Base-by-base conservation (phyloP, 2,888 invertebrate species). In the Nomada flava region DNA sequence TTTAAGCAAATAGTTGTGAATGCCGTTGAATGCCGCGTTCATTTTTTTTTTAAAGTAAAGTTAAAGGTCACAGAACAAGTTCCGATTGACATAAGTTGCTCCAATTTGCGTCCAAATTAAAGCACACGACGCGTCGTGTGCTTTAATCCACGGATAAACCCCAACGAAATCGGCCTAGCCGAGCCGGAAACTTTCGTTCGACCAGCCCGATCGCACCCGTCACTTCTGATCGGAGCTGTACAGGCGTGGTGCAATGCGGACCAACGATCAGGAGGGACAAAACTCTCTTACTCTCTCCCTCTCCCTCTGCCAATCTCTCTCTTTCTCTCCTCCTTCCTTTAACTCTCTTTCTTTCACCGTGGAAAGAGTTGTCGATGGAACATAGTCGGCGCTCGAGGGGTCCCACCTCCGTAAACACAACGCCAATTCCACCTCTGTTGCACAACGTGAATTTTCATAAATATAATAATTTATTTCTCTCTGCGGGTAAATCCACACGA, bases 401-500 rank as follows among this genome's bases (percentile, higher is more conserved):
- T 84, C 82, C 84, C 84, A 82, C 84, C 86, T 86, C 82, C 83
- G 68, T 69, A 55, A 73, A 60, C 50, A 69, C 74, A 74, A 74
- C 67, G 50, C 15, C 50, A 47, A 57, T 70, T 55, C 70, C 62
- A 70, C 73, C 50, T 65, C 20, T 13, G 59, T 68, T 47, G 23
- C 71, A 20, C 52, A 18, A 36, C 62, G 63, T 86, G 86, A 88
- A 87, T 89, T 88, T 89, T 86, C 88, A 89, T 85, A 89, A 90
- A 88, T 89, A 91, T 87, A 90, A 90, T 90, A 91, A 90, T 91
- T 91, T 90, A 87, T 89, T 86, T 86, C 83, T 84, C 77, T 84
- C 75, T 63, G 63, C 76, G 76, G 88, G 88, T 88, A 88, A 87
- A 89, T 84, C 86, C 85, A 86, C 88, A 78, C 82, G 67, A 63